Percentiles rank a stretch among this genome's conserved stretches.
phyloP scores from a whole-genome alignment of 2,113 vertebrate genomes.

The Scomber japonicus region DNA sequence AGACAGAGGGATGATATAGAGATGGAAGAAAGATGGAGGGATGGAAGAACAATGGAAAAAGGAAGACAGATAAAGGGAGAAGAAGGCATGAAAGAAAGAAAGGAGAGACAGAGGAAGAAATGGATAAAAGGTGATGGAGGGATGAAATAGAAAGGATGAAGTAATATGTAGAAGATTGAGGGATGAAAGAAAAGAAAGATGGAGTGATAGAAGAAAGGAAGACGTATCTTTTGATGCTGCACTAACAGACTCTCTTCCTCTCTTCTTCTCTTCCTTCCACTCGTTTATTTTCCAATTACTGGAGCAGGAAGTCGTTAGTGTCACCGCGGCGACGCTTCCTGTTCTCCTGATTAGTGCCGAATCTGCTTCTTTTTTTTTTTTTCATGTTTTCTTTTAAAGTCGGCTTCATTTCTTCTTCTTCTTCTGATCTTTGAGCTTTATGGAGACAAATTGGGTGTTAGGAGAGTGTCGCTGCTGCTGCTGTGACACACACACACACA shows the following conservation, averaged over 20 bases:
- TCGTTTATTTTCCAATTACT: slow-evolving; percentile 74
- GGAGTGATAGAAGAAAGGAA: background rate
- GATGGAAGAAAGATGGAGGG: background rate
- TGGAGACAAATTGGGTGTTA: slow-evolving; percentile 72
- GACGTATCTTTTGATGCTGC: slow-evolving; percentile 61
- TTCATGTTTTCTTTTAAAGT: slow-evolving; percentile 46
- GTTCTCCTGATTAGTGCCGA: slow-evolving; percentile 56
- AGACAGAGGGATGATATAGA: too few species aligned
- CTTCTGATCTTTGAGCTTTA: slow-evolving; percentile 73
- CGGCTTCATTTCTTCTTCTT: slow-evolving; percentile 42
- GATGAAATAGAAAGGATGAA: background rate
- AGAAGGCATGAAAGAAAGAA: background rate
- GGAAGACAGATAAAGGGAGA: background rate
- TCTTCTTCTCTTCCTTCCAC: background rate
- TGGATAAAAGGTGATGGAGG: too few species aligned
- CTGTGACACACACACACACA: slow-evolving; percentile 20
- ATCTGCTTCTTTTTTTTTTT: slow-evolving; percentile 45
- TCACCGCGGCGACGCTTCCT: slow-evolving; percentile 57
- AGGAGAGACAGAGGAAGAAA: too few species aligned
- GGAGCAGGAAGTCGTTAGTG: slow-evolving; percentile 70
- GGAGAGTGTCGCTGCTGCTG: slow-evolving; percentile 36
- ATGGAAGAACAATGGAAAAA: slow-evolving; percentile 1
- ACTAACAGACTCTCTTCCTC: slow-evolving; percentile 24
- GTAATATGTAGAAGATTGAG: background rate
- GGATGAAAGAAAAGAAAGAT: background rate